Evolutionary conservation across 1,140 invertebrate genomes (phyloP).

Genomic region (Trachelipus rathkii): DNA sequence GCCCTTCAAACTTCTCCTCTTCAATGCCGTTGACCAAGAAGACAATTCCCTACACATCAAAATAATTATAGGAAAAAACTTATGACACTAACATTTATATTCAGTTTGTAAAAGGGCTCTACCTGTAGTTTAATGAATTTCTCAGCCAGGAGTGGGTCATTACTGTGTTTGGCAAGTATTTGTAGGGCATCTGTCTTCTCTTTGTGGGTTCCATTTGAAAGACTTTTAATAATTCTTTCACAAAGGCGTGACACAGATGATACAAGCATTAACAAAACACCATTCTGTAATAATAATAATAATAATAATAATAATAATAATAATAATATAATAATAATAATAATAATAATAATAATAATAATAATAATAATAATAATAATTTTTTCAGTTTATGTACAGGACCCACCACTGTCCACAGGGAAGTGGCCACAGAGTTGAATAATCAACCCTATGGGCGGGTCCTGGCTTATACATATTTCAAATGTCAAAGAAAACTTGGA

Average conservation of each 20-base stretch:
- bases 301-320: too few species aligned
- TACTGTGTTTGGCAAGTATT: neutral
- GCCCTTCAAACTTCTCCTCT: neutral
- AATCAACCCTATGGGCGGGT: too few species aligned
- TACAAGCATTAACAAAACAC: neutral
- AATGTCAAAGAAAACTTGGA: too few species aligned
- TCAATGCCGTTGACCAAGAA: neutral
- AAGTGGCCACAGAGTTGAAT: too few species aligned
- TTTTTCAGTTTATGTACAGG: too few species aligned
- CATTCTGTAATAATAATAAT: neutral
- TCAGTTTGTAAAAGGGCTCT: neutral
- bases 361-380: too few species aligned
- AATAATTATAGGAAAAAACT: neutral
- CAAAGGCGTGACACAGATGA: neutral
- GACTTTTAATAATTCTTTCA: neutral
- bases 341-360: too few species aligned
- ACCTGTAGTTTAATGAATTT: slow-evolving; percentile 1
- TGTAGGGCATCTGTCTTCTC: neutral
- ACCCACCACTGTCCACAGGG: too few species aligned
- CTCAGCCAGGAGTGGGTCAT: neutral
- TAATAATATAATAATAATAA: too few species aligned
- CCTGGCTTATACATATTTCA: too few species aligned
- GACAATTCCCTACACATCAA: neutral
- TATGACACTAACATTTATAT: neutral
- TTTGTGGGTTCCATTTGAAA: neutral